Percentiles rank a stretch among this genome's conserved stretches.
Conservation (phyloP, 2,113 vertebrate species). For the Hippocampus zosterae region DNA sequence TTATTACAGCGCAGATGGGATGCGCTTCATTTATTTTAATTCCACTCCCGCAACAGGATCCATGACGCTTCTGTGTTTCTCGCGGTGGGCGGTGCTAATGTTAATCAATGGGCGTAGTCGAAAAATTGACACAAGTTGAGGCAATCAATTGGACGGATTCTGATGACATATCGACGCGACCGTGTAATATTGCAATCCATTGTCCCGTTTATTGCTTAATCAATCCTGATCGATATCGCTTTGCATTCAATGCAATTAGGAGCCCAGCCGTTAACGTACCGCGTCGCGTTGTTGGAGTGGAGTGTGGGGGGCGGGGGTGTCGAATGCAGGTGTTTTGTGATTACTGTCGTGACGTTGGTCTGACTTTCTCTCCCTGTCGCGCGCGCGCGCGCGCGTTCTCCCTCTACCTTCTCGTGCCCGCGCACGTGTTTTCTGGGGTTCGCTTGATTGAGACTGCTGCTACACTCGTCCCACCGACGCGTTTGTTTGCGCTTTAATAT, state of each 20-base stretch:
- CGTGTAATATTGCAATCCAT: neutral
- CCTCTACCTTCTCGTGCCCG: neutral
- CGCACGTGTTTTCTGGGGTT: neutral
- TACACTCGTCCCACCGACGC: neutral
- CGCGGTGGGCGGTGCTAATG: neutral
- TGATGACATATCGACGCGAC: constrained; percentile 53
- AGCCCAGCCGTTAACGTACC: neutral
- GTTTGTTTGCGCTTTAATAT: neutral
- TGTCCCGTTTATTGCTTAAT: neutral
- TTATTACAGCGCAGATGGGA: constrained; percentile 61
- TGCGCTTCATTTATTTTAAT: constrained; percentile 58
- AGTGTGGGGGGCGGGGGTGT: neutral
- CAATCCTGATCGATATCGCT: neutral
- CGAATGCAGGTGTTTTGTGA: neutral
- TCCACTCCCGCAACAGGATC: constrained; percentile 21
- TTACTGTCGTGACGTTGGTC: neutral
- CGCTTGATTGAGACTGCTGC: constrained; percentile 10
- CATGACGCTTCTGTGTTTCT: constrained; percentile 21
- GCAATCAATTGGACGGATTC: constrained; percentile 51
- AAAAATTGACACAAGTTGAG: constrained; percentile 40
- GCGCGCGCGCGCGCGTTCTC: neutral
- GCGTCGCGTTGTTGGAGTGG: no score
- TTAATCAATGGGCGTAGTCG: constrained; percentile 38
- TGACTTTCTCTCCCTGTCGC: neutral
- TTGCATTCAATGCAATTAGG: neutral